Conservation (phyloP, 2,797 vertebrate species). For the Anisognathus igniventris region DNA sequence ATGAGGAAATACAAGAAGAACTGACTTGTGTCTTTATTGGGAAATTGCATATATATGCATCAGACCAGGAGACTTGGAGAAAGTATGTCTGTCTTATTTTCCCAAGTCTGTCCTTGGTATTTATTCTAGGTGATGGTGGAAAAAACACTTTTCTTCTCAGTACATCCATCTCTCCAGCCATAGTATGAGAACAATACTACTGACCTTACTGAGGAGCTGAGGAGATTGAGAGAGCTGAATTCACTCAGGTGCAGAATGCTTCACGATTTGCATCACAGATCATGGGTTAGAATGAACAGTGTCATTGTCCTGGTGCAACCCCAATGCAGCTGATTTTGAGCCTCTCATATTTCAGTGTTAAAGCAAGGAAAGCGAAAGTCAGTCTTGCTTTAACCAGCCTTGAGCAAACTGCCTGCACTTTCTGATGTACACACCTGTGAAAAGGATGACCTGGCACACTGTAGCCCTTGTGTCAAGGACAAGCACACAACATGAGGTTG, state of each 20-base stretch:
- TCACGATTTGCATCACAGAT: neutral
- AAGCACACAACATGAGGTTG: neutral
- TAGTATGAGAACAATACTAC: neutral
- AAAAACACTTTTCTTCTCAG: neutral
- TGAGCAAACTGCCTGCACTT: neutral
- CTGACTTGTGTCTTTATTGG: accelerated
- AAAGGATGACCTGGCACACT: neutral
- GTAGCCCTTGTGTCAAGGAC: neutral
- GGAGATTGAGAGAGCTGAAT: neutral
- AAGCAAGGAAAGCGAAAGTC: slow-evolving; percentile 4
- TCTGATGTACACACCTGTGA: neutral
- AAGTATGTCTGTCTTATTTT: neutral
- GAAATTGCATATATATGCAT: neutral
- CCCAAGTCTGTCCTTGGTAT: neutral
- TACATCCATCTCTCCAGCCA: neutral
- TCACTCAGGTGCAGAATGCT: neutral
- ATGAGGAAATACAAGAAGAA: neutral
- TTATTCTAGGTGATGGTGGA: neutral
- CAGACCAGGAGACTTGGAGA: neutral
- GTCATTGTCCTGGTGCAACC: neutral
- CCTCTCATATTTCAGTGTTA: neutral
- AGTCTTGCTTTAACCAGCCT: neutral
- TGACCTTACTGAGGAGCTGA: neutral
- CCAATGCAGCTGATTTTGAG: neutral
- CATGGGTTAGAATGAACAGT: neutral